These are phyloP conservation scores for Chymomyza procnemis DNA, from an alignment of 2,888 invertebrate genomes.

Conservation along the genomic window DNA sequence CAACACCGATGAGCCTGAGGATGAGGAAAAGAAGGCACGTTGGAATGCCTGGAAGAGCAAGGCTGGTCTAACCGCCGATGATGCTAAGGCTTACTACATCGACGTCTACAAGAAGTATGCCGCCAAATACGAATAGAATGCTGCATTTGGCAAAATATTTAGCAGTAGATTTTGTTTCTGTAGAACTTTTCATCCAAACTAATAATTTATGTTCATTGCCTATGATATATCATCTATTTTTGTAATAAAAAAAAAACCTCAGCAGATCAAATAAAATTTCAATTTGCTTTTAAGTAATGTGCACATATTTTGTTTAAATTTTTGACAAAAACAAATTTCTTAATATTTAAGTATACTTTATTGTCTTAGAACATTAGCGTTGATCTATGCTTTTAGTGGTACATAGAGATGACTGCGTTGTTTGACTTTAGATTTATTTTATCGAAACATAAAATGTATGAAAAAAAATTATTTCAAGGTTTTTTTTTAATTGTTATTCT, in stretches of 20 bases:
- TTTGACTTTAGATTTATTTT: too few species aligned
- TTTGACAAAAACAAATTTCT: too few species aligned
- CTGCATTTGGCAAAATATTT: slow-evolving; percentile 25
- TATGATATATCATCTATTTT: slow-evolving; percentile 52
- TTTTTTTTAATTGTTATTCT: too few species aligned
- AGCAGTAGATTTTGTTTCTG: slow-evolving; percentile 1
- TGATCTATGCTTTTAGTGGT: too few species aligned
- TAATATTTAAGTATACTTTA: too few species aligned
- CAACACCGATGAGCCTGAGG: slow-evolving; percentile 91
- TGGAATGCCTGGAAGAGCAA: slow-evolving; percentile 93
- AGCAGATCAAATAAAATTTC: not conserved
- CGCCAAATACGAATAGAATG: slow-evolving; percentile 78
- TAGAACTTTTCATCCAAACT: slow-evolving; percentile 4
- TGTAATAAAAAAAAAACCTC: slow-evolving; percentile 41
- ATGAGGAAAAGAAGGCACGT: slow-evolving; percentile 93
- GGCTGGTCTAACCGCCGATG: slow-evolving; percentile 87
- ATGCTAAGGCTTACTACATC: slow-evolving; percentile 91
- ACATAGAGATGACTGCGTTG: too few species aligned
- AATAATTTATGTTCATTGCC: slow-evolving; percentile 14
- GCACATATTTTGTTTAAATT: slow-evolving; percentile 9
- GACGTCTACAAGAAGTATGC: slow-evolving; percentile 82
- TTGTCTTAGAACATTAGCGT: too few species aligned
- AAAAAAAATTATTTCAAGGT: too few species aligned
- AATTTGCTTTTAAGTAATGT: not conserved
- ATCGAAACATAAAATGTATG: too few species aligned